A percentile compares a stretch with the other conserved stretches of the same genome.
These are phyloP conservation scores for Lutraria rhynchaena DNA, from an alignment of 1,140 invertebrate species.

Conservation along the genomic window DNA sequence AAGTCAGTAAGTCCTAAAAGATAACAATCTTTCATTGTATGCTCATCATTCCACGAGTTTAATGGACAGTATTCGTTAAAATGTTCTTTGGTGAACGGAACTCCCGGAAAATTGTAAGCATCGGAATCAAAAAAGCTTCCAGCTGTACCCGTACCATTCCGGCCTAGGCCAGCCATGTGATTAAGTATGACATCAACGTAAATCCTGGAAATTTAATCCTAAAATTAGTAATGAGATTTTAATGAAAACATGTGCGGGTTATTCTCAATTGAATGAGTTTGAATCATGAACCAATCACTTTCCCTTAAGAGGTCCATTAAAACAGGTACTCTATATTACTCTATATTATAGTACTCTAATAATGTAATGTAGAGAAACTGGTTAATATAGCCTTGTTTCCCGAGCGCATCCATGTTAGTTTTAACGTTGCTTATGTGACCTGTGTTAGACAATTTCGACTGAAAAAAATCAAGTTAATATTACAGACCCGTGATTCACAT, in stretches of 20 bases:
- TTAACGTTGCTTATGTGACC: too few species aligned
- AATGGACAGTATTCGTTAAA: slow-evolving; percentile 77
- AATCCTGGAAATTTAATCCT: slow-evolving; percentile 84
- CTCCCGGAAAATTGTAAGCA: slow-evolving; percentile 81
- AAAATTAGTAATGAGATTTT: neutral
- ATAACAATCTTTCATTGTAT: slow-evolving; percentile 87
- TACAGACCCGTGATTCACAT: too few species aligned
- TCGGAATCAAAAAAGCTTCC: slow-evolving; percentile 78
- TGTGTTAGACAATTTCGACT: too few species aligned
- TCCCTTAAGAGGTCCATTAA: too few species aligned
- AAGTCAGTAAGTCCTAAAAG: slow-evolving; percentile 89
- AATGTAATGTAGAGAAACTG: too few species aligned
- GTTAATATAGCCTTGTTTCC: too few species aligned
- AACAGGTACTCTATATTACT: too few species aligned
- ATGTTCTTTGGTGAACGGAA: slow-evolving; percentile 81
- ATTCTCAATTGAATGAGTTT: neutral
- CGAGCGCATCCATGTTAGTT: too few species aligned
- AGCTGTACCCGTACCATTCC: slow-evolving; percentile 70
- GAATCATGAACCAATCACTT: neutral
- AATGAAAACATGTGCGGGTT: neutral
- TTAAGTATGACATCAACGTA: slow-evolving; percentile 93
- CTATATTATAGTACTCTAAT: too few species aligned
- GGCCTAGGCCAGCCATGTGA: slow-evolving; percentile 89
- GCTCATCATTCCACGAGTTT: slow-evolving; percentile 73
- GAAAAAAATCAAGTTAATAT: too few species aligned